phyloP scores from a whole-genome alignment of 2,797 vertebrate genomes.

The Percopsis omiscomaycus region DNA sequence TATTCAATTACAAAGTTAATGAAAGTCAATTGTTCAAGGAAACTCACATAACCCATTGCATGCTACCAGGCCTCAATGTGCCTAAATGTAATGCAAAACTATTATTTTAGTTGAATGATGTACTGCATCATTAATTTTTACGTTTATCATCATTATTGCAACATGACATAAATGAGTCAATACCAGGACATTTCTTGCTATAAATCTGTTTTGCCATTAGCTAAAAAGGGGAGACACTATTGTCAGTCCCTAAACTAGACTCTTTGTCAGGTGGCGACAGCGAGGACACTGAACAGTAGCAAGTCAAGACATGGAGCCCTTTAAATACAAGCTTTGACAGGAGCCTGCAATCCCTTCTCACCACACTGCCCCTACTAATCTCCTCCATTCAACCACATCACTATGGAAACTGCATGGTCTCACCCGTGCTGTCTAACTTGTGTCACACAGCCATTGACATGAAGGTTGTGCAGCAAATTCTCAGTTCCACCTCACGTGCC shows the following conservation, averaged over 20 bases:
- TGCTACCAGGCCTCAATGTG: too few relatives aligned
- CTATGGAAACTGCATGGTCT: conserved; percentile 81
- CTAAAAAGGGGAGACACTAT: conserved; percentile 7
- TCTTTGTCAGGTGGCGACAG: conserved; percentile 3
- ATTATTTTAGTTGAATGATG: too few relatives aligned
- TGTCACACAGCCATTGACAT: conserved; percentile 64
- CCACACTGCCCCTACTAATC: conserved; percentile 75
- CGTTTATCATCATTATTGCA: neutral
- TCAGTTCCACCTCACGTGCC: conserved; percentile 13
- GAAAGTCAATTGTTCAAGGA: too few relatives aligned
- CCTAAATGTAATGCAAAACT: too few relatives aligned
- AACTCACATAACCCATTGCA: too few relatives aligned
- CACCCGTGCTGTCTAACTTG: conserved; percentile 69
- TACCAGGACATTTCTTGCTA: too few relatives aligned
- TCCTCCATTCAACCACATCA: conserved; percentile 75
- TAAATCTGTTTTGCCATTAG: too few relatives aligned
- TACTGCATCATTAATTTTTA: neutral
- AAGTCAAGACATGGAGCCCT: conserved; percentile 54
- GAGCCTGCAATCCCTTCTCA: conserved; percentile 69
- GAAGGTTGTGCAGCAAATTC: conserved; percentile 56
- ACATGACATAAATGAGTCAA: neutral
- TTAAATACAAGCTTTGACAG: conserved; percentile 66
- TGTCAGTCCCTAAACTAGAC: conserved; percentile 19
- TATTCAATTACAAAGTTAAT: too few relatives aligned
- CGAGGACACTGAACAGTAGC: conserved; percentile 33